A percentile compares a stretch with the other conserved stretches of the same genome.
These are phyloP conservation scores for Nomada ruficornis DNA, from an alignment of 2,888 invertebrate genomes.

Conservation along the genomic window DNA sequence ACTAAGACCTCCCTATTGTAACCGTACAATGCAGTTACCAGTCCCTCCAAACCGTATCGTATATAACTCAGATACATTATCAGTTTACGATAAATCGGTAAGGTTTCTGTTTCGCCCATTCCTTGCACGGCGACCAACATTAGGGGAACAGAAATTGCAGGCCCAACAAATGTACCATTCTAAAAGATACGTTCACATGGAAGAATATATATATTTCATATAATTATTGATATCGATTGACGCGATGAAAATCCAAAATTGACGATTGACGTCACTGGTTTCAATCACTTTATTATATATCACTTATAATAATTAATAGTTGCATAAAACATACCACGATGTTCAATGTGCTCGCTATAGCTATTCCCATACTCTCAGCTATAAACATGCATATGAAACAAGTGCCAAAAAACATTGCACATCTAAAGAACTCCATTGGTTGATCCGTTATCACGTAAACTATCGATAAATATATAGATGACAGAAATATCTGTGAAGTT, in stretches of 20 bases:
- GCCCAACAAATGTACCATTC: slow-evolving; percentile 96
- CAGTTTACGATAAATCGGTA: slow-evolving; percentile 90
- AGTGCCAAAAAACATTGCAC: slow-evolving; percentile 89
- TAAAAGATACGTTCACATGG: slow-evolving; percentile 78
- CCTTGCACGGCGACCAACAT: slow-evolving; percentile 95
- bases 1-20: slow-evolving; percentile 89
- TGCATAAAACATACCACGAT: slow-evolving; percentile 88
- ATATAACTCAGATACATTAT: slow-evolving; percentile 93
- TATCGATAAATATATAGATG: slow-evolving; percentile 88
- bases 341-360: slow-evolving; percentile 90
- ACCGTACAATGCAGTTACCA: slow-evolving; percentile 92
- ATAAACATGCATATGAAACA: slow-evolving; percentile 90
- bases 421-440: slow-evolving; percentile 89
- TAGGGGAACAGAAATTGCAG: slow-evolving; percentile 93
- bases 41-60: slow-evolving; percentile 92
- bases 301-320: neutral
- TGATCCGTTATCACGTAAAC: slow-evolving; percentile 91
- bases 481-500: slow-evolving; percentile 85
- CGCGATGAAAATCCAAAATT: too few relatives aligned
- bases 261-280: too few relatives aligned
- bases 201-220: too few relatives aligned
- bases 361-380: slow-evolving; percentile 91
- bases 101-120: slow-evolving; percentile 90
- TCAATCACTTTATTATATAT: too few relatives aligned
- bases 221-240: too few relatives aligned